Conservation (phyloP, 1,140 invertebrate genomes). For the Drosophila watanabei region DNA sequence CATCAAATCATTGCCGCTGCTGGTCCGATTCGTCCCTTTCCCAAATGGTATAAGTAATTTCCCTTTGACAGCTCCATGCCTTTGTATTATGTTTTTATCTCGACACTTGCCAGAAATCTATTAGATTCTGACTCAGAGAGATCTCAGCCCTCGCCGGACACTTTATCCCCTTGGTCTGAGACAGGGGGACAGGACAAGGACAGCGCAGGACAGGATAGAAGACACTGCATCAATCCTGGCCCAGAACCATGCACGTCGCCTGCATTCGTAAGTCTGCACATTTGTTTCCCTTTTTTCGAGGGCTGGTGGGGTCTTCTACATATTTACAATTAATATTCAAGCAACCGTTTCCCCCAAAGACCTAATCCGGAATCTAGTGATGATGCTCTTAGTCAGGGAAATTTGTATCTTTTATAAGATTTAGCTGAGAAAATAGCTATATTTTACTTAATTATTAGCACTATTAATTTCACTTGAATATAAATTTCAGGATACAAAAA, state of each 20-base stretch:
- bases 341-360: conserved; percentile 64
- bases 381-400: background rate
- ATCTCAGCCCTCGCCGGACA: conserved; percentile 1
- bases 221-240: conserved; percentile 46
- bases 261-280: conserved; percentile 83
- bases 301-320: conserved; percentile 43
- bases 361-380: background rate
- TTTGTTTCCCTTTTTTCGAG: conserved; percentile 66
- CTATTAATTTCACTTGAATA: background rate
- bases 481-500: background rate
- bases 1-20: conserved; percentile 10
- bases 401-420: background rate
- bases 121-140: conserved; percentile 52
- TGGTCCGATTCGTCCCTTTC: background rate
- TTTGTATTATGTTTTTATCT: conserved; percentile 56
- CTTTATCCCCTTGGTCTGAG: background rate
- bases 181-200: conserved; percentile 2
- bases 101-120: conserved; percentile 65
- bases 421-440: background rate
- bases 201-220: conserved; percentile 1
- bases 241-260: conserved; percentile 69
- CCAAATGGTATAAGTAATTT: conserved; percentile 45
- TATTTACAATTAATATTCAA: conserved; percentile 83
- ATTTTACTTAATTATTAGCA: background rate
- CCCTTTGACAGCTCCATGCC: conserved; percentile 57